Conservation (phyloP, 2,113 vertebrate species). For the Hippocampus comes region DNA sequence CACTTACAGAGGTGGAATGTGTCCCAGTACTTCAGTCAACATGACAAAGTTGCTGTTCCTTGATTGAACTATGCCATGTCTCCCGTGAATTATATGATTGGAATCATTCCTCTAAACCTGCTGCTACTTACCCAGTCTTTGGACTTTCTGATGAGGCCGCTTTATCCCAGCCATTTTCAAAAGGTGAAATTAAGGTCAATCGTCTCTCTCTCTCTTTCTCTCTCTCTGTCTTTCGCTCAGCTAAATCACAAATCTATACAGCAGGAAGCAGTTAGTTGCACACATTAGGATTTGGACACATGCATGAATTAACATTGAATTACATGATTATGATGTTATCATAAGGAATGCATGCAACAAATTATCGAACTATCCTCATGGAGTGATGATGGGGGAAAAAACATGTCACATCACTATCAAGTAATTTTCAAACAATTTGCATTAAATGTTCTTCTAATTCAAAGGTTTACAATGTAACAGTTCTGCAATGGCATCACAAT, state of each 20-base stretch:
- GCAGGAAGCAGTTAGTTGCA: slow-evolving; percentile 85
- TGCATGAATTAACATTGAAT: slow-evolving; percentile 76
- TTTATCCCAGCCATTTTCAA: slow-evolving; percentile 84
- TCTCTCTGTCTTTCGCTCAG: slow-evolving; percentile 53
- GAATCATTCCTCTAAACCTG: slow-evolving; percentile 6
- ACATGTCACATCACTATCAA: not conserved
- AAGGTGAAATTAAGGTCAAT: slow-evolving; percentile 81
- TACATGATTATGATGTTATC: slow-evolving; percentile 62
- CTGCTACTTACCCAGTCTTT: slow-evolving; percentile 83
- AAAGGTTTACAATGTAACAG: not conserved
- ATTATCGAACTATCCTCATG: slow-evolving; percentile 5
- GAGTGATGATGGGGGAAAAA: not conserved
- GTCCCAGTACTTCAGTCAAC: not conserved
- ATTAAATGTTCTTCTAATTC: not conserved
- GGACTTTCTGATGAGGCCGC: slow-evolving; percentile 70
- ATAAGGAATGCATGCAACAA: slow-evolving; percentile 38
- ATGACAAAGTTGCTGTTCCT: not conserved
- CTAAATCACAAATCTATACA: slow-evolving; percentile 88
- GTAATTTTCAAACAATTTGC: not conserved
- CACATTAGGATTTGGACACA: slow-evolving; percentile 61
- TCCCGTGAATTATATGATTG: not conserved
- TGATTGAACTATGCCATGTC: not conserved
- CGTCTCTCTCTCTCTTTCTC: slow-evolving; percentile 42
- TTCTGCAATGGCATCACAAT: not conserved
- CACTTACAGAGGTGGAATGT: not conserved